Evolutionary conservation across 2,797 vertebrate species (phyloP).

Genomic region (Bryconaethiops microstoma): DNA sequence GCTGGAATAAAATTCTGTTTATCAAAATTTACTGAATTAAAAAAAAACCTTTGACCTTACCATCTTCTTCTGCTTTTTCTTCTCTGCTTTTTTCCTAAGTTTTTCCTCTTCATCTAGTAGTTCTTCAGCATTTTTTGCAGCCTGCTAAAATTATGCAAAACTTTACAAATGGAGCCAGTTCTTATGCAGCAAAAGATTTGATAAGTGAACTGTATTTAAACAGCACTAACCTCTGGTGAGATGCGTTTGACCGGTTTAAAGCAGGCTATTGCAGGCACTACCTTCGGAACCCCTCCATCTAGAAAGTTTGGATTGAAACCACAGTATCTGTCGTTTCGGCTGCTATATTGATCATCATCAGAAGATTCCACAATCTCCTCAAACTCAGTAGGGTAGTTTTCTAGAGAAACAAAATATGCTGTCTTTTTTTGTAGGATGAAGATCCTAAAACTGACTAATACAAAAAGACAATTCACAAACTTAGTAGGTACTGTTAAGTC

Average conservation of each 20-base stretch:
- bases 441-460: no score
- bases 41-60: conserved; percentile 55
- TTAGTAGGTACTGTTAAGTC: no score
- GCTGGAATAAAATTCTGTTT: background rate
- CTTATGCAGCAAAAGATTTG: background rate
- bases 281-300: background rate
- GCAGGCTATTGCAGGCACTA: background rate
- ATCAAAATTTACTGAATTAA: no score
- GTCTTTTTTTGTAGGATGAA: background rate
- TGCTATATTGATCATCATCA: conserved; percentile 34
- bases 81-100: conserved; percentile 67
- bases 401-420: conserved; percentile 27
- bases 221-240: conserved; percentile 66
- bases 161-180: background rate
- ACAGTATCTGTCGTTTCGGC: conserved; percentile 42
- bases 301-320: conserved; percentile 44
- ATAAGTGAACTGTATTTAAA: background rate
- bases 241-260: conserved; percentile 52
- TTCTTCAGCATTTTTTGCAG: conserved; percentile 69
- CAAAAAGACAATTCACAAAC: no score
- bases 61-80: conserved; percentile 77
- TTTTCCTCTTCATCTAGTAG: conserved; percentile 71
- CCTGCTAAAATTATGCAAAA: conserved; percentile 62
- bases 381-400: conserved; percentile 2
- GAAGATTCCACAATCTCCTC: conserved; percentile 54